Conservation (phyloP, 2,888 invertebrate genomes). For the Acleris cristana region DNA sequence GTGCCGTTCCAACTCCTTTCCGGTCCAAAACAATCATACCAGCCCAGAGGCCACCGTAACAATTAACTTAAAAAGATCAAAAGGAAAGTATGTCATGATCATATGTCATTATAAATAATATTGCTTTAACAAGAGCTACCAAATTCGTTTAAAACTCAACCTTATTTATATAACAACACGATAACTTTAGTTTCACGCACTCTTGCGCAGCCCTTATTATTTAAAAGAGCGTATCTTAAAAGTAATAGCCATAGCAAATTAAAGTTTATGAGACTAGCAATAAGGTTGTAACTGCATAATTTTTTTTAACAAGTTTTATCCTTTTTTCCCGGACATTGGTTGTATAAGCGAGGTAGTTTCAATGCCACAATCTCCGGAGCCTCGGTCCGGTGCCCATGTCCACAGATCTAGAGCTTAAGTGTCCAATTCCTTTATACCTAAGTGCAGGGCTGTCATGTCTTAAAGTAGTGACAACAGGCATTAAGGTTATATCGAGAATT, state of each 20-base stretch:
- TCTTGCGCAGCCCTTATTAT: too few relatives aligned
- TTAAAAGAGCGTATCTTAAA: too few relatives aligned
- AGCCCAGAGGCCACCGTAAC: neutral
- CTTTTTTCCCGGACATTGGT: neutral
- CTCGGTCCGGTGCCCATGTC: slow-evolving; percentile 16
- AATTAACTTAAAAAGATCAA: neutral
- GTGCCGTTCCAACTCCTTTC: neutral
- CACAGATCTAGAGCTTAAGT: slow-evolving; percentile 7
- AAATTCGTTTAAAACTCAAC: too few relatives aligned
- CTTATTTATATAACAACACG: too few relatives aligned
- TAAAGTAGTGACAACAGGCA: too few relatives aligned
- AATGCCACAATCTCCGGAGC: slow-evolving; percentile 25
- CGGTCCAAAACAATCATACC: neutral
- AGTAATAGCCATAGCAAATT: too few relatives aligned
- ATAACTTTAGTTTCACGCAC: too few relatives aligned
- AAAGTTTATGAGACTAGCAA: too few relatives aligned
- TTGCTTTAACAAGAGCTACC: too few relatives aligned
- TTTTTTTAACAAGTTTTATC: too few relatives aligned
- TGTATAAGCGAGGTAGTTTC: neutral
- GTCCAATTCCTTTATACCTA: neutral
- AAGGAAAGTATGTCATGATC: slow-evolving; percentile 19
- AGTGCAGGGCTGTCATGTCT: neutral
- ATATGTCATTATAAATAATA: slow-evolving; percentile 2
- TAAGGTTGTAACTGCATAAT: too few relatives aligned
- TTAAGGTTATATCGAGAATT: too few relatives aligned